Base-by-base conservation (phyloP, 2,113 vertebrate species). In the Carlito syrichta region DNA sequence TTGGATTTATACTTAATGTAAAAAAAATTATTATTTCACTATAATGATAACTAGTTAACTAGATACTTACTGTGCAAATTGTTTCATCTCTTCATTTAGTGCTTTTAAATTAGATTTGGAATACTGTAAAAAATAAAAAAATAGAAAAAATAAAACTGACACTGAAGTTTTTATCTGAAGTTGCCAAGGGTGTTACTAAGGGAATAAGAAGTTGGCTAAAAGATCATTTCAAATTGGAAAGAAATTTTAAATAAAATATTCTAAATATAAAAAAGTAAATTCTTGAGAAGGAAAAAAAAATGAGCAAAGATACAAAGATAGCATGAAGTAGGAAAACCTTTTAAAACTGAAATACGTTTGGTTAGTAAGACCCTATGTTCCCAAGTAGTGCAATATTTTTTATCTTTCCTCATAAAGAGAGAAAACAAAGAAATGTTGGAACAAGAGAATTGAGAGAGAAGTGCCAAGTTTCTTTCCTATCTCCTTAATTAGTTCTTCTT, bases 201-300 rank as follows among this genome's bases (percentile, higher is more conserved):
- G 9, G 10, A 86, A 78, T 95, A 78, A 50, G 12, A 63, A 77
- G 6, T 78, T 95, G 77, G 19, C 13, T 95, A 86, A 48, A 11
- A 93, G 5, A 71, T 54, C 1, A 60, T 77, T 97, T 94, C 40
- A 74, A 83, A 93, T 30, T 35, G 5, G 52, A 95, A 81, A 91
- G 45, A 20, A 93, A 93, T 93, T 91, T 90, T 73, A 82, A 96
- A 83, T 95, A 71, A 93, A 84, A 89, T 68, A 68, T 2, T 9
- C 1, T 68, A 58, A 40, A 2, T 86, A 86, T 62, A 66, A 95
- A 96, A 84, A 43, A 1, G 5, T n/a, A 19, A 10, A 16, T 88
- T 94, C 38, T 84, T 91, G 43, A 78, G 38, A 88, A 96, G 22
- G 35, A 66, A 35, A 32, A 85, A 63, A 91, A 94, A 35, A 58